Evolutionary conservation across 1,140 invertebrate genomes (phyloP), one percentile per base, ranked within the genome.

Genomic region (Drosophila ironensis): DNA sequence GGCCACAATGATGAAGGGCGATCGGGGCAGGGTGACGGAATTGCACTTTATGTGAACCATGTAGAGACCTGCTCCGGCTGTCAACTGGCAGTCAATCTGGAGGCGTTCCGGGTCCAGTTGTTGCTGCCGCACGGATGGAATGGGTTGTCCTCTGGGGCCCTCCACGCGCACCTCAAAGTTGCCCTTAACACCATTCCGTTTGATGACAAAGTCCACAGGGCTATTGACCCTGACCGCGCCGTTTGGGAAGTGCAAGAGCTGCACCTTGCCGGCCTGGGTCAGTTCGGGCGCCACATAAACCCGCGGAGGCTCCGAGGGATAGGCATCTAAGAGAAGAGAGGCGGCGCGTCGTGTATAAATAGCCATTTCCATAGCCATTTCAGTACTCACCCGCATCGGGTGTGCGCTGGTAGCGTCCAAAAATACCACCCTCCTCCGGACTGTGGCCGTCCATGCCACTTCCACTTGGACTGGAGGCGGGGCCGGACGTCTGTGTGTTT

Each of bases 21-120:
- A 96, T 22, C 93, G 95, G 27, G 95, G 94, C 90, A 98, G 96
- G 88, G 97, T 95, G 44, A 97, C 95, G 3, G 95, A 95, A 88
- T 97, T 96, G 89, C 96, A 96, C 75, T 96, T 96, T 5, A 96
- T 92, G 80, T 97, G 95, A 27, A 98, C 94, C 78, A 95, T 94
- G 89, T 98, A 96, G 19, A 97, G 92, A n/a, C 97, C 97, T 77
- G 97, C 96, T 86, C 97, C 92, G 30, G 93, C 92, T 35, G 93
- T 92, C 1, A 97, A 94, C 89, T 97, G 94, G 84, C 97, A 97
- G 48, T 96, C 91, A 12, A 97, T 93, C 27, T 95, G 94, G 63
- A 94, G 94, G 54, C 93, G 93, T 90, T 97, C 96, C 28, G 94
- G 92, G 89, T 97, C 96, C 71, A 98, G 93, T 27, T 66, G 73